A percentile compares a stretch with the other conserved stretches of the same genome.
Evolutionary conservation across 2,113 vertebrate species (phyloP).

Genomic region (Lasiurus borealis): DNA sequence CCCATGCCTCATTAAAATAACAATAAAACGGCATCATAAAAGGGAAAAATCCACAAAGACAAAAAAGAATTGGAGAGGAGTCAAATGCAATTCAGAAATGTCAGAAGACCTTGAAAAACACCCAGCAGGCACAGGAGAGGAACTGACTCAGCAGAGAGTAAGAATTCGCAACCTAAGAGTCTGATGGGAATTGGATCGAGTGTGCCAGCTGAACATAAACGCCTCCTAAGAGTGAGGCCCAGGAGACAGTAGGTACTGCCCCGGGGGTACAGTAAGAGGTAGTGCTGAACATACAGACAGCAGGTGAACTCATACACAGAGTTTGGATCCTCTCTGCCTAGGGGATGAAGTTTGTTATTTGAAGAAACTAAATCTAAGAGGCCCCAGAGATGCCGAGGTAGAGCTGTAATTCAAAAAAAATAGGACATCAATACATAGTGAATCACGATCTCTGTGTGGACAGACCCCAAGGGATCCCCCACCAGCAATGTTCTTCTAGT

Average conservation of each 20-base stretch:
- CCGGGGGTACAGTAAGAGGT: fast-evolving
- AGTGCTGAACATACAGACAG: background rate
- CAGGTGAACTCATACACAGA: background rate
- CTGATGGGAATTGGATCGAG: background rate
- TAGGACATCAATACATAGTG: too few relatives aligned
- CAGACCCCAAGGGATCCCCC: fast-evolving
- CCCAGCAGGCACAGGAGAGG: background rate
- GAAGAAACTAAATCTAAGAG: background rate
- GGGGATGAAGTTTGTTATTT: background rate
- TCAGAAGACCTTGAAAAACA: slow-evolving; percentile 46
- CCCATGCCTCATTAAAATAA: background rate
- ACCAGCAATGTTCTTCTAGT: background rate
- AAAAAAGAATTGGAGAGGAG: background rate
- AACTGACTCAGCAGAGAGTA: slow-evolving; percentile 34
- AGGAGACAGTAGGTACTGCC: background rate
- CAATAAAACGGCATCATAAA: background rate
- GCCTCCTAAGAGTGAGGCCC: background rate
- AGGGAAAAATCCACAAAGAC: background rate
- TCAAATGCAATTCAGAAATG: slow-evolving; percentile 21
- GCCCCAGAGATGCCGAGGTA: background rate
- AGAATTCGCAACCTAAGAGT: background rate
- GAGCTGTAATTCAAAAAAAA: background rate
- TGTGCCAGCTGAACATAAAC: background rate
- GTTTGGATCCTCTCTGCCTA: background rate
- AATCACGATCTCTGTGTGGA: background rate